Conservation (phyloP, 2,797 vertebrate species). For the Sebastes cheni region DNA sequence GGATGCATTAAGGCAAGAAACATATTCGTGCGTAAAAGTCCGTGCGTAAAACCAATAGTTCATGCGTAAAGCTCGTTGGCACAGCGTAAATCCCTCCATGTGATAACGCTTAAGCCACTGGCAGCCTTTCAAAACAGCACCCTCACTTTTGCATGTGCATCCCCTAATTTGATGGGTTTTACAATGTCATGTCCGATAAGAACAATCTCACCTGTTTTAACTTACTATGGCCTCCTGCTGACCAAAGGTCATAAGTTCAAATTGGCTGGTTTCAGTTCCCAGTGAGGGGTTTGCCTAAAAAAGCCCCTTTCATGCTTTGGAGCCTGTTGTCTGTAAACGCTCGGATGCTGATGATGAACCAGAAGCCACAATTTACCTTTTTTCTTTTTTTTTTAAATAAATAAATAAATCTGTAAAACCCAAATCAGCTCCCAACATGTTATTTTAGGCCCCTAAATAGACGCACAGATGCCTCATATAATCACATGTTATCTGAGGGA, state of each 20-base stretch:
- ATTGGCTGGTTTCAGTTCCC: conserved; percentile 37
- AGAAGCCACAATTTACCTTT: conserved; percentile 7
- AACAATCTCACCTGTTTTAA: conserved; percentile 52
- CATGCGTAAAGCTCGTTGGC: conserved; percentile 59
- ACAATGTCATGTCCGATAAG: background rate
- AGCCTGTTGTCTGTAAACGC: conserved; percentile 25
- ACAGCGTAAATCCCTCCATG: conserved; percentile 43
- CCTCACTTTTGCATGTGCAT: background rate
- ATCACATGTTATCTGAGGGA: conserved; percentile 1
- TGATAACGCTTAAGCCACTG: conserved; percentile 52
- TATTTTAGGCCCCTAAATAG: background rate
- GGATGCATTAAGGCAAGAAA: background rate
- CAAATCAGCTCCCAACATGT: background rate
- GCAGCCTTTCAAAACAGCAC: conserved; percentile 1
- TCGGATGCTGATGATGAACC: background rate
- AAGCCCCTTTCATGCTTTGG: conserved; percentile 36
- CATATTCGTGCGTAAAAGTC: background rate
- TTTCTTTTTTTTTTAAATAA: background rate
- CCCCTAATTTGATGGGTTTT: conserved; percentile 15
- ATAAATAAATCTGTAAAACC: background rate
- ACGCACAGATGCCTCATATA: background rate
- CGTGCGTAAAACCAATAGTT: background rate
- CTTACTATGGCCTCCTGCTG: conserved; percentile 79
- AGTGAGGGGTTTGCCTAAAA: conserved; percentile 22
- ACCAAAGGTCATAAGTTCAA: conserved; percentile 91